These are phyloP conservation scores for Heliconius hermathena DNA, from an alignment of 1,140 invertebrate species.

Conservation along the genomic window DNA sequence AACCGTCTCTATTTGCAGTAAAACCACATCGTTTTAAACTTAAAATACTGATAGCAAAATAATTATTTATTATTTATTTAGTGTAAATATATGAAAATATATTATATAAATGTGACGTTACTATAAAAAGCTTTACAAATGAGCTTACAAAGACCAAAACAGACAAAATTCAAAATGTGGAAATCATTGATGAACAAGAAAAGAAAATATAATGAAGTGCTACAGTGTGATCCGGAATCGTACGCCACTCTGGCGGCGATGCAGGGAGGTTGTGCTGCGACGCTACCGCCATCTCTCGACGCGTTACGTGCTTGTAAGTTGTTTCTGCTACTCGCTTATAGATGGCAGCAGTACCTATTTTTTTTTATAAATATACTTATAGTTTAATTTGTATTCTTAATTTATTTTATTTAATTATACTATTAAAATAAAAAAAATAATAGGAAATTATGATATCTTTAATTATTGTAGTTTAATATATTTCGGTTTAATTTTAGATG, in stretches of 20 bases:
- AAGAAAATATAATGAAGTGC: slow-evolving; percentile 73
- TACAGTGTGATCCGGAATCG: slow-evolving; percentile 66
- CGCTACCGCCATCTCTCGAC: slow-evolving; percentile 76
- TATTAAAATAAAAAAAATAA: background rate
- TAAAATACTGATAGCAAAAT: background rate
- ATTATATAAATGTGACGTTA: background rate
- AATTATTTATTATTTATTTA: background rate
- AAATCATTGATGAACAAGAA: slow-evolving; percentile 74
- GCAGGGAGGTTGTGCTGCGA: slow-evolving; percentile 73
- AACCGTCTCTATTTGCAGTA: slow-evolving; percentile 28
- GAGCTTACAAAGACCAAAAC: slow-evolving; percentile 71
- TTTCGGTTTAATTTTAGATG: background rate
- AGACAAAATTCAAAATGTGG: slow-evolving; percentile 72
- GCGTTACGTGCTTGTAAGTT: slow-evolving; percentile 78
- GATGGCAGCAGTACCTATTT: slow-evolving; percentile 46
- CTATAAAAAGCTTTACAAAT: slow-evolving; percentile 60
- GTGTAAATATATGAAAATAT: background rate
- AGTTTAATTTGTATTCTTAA: too few relatives aligned
- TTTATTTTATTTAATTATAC: background rate
- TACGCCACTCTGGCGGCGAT: slow-evolving; percentile 72
- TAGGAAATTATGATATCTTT: too few relatives aligned
- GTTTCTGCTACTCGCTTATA: slow-evolving; percentile 58
- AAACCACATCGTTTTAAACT: background rate
- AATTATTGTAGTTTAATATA: too few relatives aligned
- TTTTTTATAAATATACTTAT: background rate